Evolutionary conservation across 2,113 vertebrate species (phyloP), one percentile per base, ranked within the genome.

Genomic region (Microcebus tavaratra): DNA sequence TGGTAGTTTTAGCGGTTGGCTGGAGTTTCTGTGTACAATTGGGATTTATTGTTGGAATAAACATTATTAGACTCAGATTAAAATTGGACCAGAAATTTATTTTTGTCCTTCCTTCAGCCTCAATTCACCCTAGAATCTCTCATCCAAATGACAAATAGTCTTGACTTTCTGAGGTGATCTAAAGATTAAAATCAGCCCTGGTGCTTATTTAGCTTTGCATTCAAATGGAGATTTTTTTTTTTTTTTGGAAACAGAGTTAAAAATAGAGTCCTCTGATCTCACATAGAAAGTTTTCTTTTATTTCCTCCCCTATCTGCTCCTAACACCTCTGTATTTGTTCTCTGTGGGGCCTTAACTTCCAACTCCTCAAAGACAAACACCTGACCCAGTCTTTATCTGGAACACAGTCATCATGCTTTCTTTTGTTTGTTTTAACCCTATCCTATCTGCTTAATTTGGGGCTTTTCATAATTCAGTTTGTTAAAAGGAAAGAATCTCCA

Each of bases 251-350:
- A 42, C 61, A 70, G 36, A 90, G 85, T 94, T 97, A 96, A 97
- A 98, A 96, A 96, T 96, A 94, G 91, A 97, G 70, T 75, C 75
- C 48, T 97, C 36, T 94, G 55, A 92, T 95, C 91, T 94, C 80
- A 89, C 23, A 36, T 50, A 92, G 73, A 95, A 95, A 78, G 65
- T 90, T 75, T 63, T 81, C 78, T 89, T 92, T 97, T 88, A 89
- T 95, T 91, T 94, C 68, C 79, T 93, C 42, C 88, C 91, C 50
- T 72, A 80, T 92, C 79, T 96, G 14, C 45, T 96, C 78, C 81
- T 84, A 90, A 89, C 65, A 90, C 17, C 2, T 97, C 80, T 94
- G 29, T 96, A 57, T 98, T 97, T 98, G 94, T 96, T 97, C 75
- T 95, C 70, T 68, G 12, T 78, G 70, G 63, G 39, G 75, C 75